Base-by-base conservation (phyloP, 2,888 invertebrate species). In the Lycophotia porphyrea region DNA sequence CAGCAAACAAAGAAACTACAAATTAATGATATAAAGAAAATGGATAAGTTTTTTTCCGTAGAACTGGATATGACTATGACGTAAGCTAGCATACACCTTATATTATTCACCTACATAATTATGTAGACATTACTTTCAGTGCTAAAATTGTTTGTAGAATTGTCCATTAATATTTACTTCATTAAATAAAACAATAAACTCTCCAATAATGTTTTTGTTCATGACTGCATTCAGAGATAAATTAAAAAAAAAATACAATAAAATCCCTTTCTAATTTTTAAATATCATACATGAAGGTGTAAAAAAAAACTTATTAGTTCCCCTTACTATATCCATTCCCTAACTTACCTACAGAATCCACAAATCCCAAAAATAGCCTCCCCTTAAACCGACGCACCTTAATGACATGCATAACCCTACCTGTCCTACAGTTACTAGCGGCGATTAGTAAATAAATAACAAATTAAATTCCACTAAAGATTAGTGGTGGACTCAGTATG, bases 391-490 rank as follows among this genome's bases (percentile, higher is more conserved):
- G 24, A 68, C 55, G 70, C 72, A 61, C 61, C 49, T 65, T 88
- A 91, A 90, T 87, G 84, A 88, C 89, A 92, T 89, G 86, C 88
- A 91, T 87, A 89, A 88, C 90, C 89, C 89, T 91, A 91, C 92
- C 91, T 89, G 91, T 88, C 88, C 84, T 79, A 83, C 77, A 88
- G 89, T 87, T 88, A 89, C 90, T 87, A 89, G 87, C 89, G 89
- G 89, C 93, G 93, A 94, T 94, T 93, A 94, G 93, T 94, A 94
- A 95, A 94, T 94, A 95, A 95, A 94, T 94, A 94, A 93, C 94
- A 93, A 95, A 95, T 95, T 95, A 95, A 95, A 95, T 94, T 94
- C 94, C 94, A 93, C 89, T 94, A 93, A 94, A 95, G 95, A 95
- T 95, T 95, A 95, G 94, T 93, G 93, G 93, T 87, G 90, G 88